phyloP scores from a whole-genome alignment of 1,140 invertebrate species.

The Whitmania pigra region DNA sequence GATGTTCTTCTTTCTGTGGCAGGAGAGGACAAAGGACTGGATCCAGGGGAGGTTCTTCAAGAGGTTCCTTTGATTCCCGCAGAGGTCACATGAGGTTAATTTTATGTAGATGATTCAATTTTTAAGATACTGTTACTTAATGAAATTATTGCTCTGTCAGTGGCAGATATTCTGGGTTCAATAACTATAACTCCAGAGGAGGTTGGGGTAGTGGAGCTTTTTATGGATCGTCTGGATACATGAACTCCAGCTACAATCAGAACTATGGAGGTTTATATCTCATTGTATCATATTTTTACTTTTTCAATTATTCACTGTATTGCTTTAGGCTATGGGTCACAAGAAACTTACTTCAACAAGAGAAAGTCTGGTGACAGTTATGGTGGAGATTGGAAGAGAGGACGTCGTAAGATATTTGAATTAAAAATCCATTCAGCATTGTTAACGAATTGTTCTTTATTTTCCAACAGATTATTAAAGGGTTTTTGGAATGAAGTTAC shows the following conservation, averaged over 20 bases:
- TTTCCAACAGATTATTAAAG: no score
- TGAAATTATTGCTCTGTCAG: neutral
- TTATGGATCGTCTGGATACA: slow-evolving; percentile 1
- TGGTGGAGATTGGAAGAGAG: slow-evolving; percentile 9
- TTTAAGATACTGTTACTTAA: neutral
- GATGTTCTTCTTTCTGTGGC: neutral
- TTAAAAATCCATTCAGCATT: no score
- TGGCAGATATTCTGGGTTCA: neutral
- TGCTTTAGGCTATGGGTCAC: neutral
- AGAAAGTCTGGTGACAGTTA: slow-evolving; percentile 5
- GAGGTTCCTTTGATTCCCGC: slow-evolving; percentile 7
- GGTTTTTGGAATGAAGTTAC: no score
- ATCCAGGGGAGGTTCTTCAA: neutral
- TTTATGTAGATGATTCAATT: neutral
- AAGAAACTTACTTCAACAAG: neutral
- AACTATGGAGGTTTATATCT: neutral
- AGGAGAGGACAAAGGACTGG: neutral
- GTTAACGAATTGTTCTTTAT: no score
- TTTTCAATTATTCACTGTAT: neutral
- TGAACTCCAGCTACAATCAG: neutral
- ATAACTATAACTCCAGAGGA: neutral
- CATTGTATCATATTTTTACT: neutral
- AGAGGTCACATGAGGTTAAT: neutral
- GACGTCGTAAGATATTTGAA: neutral
- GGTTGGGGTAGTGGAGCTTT: neutral